A percentile compares a stretch with the other conserved stretches of the same genome.
Evolutionary conservation across 2,888 invertebrate species (phyloP).

Genomic region (Callimorpha dominula): DNA sequence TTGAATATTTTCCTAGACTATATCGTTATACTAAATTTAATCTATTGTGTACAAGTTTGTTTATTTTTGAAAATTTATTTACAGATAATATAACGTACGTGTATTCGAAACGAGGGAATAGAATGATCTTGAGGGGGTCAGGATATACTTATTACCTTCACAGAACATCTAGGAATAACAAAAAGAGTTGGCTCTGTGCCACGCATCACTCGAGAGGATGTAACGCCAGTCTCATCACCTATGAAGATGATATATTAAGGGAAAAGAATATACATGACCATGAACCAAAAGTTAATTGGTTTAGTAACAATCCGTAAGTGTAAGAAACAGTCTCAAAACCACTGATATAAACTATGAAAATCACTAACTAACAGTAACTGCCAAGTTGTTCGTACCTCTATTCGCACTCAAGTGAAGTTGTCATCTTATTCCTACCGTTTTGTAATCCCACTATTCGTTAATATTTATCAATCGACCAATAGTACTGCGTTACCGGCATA

Average conservation of each 20-base stretch:
- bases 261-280: slow-evolving; percentile 12
- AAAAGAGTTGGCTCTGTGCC: slow-evolving; percentile 16
- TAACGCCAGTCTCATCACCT: slow-evolving; percentile 12
- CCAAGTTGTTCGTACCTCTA: no score
- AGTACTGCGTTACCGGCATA: no score
- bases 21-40: no score
- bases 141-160: slow-evolving; percentile 14
- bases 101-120: slow-evolving; percentile 5
- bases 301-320: not conserved
- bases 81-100: not conserved
- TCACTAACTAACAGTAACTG: no score
- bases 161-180: not conserved
- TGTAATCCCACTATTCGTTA: no score
- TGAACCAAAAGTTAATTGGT: slow-evolving; percentile 5
- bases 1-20: no score
- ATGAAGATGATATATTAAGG: not conserved
- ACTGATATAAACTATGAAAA: no score
- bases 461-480: no score
- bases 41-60: no score
- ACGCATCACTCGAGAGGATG: slow-evolving; percentile 16
- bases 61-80: not conserved
- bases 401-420: no score
- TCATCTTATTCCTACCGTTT: no score
- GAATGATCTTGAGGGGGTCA: not conserved
- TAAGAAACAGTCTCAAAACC: no score